phyloP scores from a whole-genome alignment of 2,113 vertebrate species.

The Seriola dumerili region DNA sequence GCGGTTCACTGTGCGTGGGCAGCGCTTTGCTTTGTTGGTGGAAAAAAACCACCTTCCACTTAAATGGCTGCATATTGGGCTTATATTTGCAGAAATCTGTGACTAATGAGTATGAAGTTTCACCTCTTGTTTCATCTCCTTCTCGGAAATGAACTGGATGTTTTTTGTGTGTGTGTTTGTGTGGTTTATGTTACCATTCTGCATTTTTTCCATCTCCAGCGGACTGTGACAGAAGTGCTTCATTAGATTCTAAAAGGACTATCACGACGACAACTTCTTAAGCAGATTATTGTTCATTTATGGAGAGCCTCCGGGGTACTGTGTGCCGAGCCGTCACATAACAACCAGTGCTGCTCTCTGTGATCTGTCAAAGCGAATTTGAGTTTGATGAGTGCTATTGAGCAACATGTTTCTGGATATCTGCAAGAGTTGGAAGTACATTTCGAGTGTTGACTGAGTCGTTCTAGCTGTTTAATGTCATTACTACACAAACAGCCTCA shows the following conservation, averaged over 20 bases:
- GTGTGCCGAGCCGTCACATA: constrained; percentile 51
- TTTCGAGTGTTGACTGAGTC: constrained; percentile 1
- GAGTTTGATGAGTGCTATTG: constrained; percentile 27
- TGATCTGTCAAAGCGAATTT: constrained; percentile 44
- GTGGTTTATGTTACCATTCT: constrained; percentile 13
- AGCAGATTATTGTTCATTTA: constrained; percentile 57
- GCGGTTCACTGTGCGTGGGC: constrained; percentile 59
- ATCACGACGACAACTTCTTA: constrained; percentile 47
- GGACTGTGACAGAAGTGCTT: constrained; percentile 54
- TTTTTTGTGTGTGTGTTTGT: constrained; percentile 1
- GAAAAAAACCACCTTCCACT: constrained; percentile 36
- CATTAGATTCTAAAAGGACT: constrained; percentile 58
- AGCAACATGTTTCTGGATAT: constrained; percentile 25
- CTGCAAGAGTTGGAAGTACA: not conserved
- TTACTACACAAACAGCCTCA: not conserved
- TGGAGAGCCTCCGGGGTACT: constrained; percentile 27
- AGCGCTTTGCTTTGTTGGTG: constrained; percentile 46
- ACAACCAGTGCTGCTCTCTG: constrained; percentile 3
- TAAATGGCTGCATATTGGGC: constrained; percentile 39
- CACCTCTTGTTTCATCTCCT: constrained; percentile 39
- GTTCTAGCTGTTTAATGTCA: not conserved
- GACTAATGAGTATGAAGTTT: constrained; percentile 63
- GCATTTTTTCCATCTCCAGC: constrained; percentile 43
- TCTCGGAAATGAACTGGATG: constrained; percentile 43
- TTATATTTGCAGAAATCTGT: constrained; percentile 48